Percentiles rank a stretch among this genome's conserved stretches.
phyloP scores from a whole-genome alignment of 1,140 invertebrate genomes.

The Ruditapes philippinarum region DNA sequence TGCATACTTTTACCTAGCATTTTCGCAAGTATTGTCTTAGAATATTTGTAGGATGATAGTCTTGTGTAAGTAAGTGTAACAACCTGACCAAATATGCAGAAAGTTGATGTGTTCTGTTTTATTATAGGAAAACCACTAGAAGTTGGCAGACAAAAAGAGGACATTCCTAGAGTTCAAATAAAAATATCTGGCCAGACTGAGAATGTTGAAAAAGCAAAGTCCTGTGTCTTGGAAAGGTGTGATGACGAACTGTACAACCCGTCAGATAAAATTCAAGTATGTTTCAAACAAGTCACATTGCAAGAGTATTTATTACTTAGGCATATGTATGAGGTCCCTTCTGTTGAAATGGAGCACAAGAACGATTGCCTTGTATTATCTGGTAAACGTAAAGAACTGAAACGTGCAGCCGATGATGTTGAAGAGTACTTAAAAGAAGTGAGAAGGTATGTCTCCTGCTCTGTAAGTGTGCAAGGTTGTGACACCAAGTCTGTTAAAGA shows the following conservation, averaged over 20 bases:
- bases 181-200: neutral
- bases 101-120: neutral
- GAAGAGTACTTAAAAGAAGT: neutral
- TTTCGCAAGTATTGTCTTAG: no score
- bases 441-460: neutral
- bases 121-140: neutral
- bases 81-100: neutral
- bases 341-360: neutral
- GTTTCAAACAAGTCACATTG: neutral
- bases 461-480: neutral
- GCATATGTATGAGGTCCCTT: neutral
- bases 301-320: neutral
- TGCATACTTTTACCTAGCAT: no score
- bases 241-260: neutral
- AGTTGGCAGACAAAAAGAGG: neutral
- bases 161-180: neutral
- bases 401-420: neutral
- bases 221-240: neutral
- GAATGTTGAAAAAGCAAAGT: neutral
- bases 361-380: neutral
- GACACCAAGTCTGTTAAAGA: neutral
- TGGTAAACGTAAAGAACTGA: neutral
- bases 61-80: neutral
- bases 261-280: neutral
- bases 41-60: no score